Conservation (phyloP, 2,113 vertebrate genomes). For the Megaptera novaeangliae region DNA sequence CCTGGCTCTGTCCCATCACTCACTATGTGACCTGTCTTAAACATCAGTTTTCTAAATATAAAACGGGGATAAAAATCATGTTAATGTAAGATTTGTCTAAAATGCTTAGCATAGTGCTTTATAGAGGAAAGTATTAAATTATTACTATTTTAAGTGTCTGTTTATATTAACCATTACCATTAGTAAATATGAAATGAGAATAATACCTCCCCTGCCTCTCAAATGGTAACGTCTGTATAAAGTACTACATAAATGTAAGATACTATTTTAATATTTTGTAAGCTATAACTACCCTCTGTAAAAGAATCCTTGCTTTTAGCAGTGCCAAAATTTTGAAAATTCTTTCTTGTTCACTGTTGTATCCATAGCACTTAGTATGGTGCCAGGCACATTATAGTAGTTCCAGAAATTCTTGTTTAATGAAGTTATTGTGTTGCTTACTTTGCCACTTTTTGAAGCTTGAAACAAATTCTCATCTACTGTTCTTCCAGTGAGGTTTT, state of each 20-base stretch:
- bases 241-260: neutral
- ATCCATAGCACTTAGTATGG: neutral
- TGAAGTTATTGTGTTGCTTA: neutral
- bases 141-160: neutral
- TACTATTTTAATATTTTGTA: neutral
- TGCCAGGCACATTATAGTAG: neutral
- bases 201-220: neutral
- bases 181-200: neutral
- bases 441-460: neutral
- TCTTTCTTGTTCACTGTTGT: neutral
- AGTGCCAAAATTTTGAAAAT: neutral
- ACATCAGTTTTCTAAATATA: neutral
- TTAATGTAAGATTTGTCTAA: neutral
- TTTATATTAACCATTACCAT: neutral
- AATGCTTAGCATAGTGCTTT: neutral
- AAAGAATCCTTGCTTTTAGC: neutral
- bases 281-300: neutral
- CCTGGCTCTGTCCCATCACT: neutral
- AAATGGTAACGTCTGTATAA: neutral
- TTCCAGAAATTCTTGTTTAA: slow-evolving; percentile 6
- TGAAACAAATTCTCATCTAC: neutral
- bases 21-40: neutral
- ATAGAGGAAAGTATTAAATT: neutral
- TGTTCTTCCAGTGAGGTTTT: neutral
- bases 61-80: neutral